A percentile compares a stretch with the other conserved stretches of the same genome.
These are phyloP conservation scores for Hirudo medicinalis DNA, from an alignment of 1,140 invertebrate genomes.

Conservation along the genomic window DNA sequence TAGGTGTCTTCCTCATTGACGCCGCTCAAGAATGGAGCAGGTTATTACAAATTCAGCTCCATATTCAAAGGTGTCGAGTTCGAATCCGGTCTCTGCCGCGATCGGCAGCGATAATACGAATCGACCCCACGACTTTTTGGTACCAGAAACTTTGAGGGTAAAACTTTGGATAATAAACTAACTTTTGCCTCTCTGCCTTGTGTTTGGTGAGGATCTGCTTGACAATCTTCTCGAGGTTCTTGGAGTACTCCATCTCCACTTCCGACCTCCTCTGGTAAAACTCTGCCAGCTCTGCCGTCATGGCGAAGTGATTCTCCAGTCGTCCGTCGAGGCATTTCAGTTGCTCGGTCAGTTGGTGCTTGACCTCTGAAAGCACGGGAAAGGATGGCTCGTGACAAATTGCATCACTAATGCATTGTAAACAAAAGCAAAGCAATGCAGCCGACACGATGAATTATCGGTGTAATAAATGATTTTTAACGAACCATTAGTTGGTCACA, in stretches of 20 bases:
- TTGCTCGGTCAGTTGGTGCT: constrained; percentile 79
- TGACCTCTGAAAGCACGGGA: constrained; percentile 60
- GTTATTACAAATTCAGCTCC: too few relatives aligned
- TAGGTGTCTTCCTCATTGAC: too few relatives aligned
- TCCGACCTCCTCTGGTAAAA: constrained; percentile 81
- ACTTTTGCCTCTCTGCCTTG: constrained; percentile 83
- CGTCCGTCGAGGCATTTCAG: constrained; percentile 78
- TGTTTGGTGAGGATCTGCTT: constrained; percentile 68
- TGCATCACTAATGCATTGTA: constrained; percentile 8
- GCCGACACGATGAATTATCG: neutral
- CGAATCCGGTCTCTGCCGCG: too few relatives aligned
- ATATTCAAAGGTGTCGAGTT: too few relatives aligned
- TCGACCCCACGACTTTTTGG: too few relatives aligned
- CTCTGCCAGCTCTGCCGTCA: constrained; percentile 79
- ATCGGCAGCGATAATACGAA: too few relatives aligned
- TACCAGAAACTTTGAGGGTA: too few relatives aligned
- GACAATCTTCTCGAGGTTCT: constrained; percentile 78
- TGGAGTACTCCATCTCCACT: constrained; percentile 81
- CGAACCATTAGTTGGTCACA: neutral
- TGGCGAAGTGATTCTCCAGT: constrained; percentile 53
- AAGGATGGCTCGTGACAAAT: constrained; percentile 21
- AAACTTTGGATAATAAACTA: constrained; percentile 29
- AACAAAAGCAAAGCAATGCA: constrained; percentile 16
- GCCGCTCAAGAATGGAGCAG: too few relatives aligned
- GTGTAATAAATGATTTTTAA: neutral